Evolutionary conservation across 1,140 invertebrate species (phyloP).

Genomic region (Mactra quadrangularis): DNA sequence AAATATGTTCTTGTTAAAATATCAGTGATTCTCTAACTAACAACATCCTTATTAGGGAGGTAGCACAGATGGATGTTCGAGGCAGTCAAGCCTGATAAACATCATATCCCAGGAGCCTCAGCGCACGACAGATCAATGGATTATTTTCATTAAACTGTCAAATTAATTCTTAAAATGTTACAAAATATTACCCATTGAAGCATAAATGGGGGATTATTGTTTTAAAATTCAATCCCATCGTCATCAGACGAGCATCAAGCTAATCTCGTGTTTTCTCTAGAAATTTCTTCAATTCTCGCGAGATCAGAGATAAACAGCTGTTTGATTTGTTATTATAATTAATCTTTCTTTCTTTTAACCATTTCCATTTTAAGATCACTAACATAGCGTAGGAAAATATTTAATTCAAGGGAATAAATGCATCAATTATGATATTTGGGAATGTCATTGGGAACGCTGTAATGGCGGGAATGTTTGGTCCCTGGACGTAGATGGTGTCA

Average conservation of each 20-base stretch:
- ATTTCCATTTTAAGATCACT: constrained; percentile 29
- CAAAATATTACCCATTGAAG: constrained; percentile 54
- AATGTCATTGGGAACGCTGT: constrained; percentile 36
- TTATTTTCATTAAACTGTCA: constrained; percentile 60
- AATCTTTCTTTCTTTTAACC: constrained; percentile 58
- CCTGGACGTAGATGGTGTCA: too few species aligned
- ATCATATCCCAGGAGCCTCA: constrained; percentile 25
- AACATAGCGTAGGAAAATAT: constrained; percentile 14
- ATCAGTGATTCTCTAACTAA: not conserved
- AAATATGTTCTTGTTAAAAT: constrained; percentile 1
- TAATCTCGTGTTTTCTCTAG: constrained; percentile 23
- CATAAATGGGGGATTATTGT: constrained; percentile 54
- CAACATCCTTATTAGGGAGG: not conserved
- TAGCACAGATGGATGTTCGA: constrained; percentile 22
- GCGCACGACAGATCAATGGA: constrained; percentile 34
- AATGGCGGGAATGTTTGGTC: too few species aligned
- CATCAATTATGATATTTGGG: constrained; percentile 56
- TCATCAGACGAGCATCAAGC: constrained; percentile 52
- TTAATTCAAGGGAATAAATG: constrained; percentile 39
- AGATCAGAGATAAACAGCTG: constrained; percentile 60
- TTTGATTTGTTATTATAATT: constrained; percentile 64
- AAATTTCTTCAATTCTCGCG: constrained; percentile 37
- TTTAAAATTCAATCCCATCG: constrained; percentile 33
- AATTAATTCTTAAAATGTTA: constrained; percentile 60
- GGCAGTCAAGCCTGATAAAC: constrained; percentile 6